Evolutionary conservation across 2,888 invertebrate genomes (phyloP).

Genomic region (Parthenolecanium corni): DNA sequence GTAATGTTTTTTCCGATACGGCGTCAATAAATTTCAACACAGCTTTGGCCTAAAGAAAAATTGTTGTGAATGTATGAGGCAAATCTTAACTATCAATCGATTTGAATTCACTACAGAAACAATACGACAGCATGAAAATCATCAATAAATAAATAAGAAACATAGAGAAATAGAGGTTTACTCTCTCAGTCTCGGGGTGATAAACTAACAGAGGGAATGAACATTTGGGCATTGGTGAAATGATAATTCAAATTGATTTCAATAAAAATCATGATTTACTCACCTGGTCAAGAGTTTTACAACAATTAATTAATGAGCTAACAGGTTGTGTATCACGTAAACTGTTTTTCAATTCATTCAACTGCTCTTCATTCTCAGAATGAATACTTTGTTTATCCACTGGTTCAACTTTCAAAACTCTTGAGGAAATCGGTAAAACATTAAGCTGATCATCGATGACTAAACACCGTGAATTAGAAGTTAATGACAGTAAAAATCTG

Average conservation of each 20-base stretch:
- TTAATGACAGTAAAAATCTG: slow-evolving; percentile 73
- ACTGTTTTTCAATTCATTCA: slow-evolving; percentile 66
- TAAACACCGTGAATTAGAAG: slow-evolving; percentile 74
- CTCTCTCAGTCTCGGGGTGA: no score
- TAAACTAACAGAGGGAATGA: no score
- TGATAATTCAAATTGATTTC: no score
- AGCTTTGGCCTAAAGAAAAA: slow-evolving; percentile 55
- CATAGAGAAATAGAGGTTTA: no score
- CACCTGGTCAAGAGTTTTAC: slow-evolving; percentile 82
- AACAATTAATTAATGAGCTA: slow-evolving; percentile 73
- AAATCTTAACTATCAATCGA: no score
- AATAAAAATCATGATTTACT: not conserved
- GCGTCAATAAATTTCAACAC: slow-evolving; percentile 88
- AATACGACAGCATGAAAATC: no score
- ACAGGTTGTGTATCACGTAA: slow-evolving; percentile 85
- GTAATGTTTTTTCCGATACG: slow-evolving; percentile 77
- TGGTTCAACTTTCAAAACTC: slow-evolving; percentile 63
- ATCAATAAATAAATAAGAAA: no score
- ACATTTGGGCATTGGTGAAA: no score
- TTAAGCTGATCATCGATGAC: slow-evolving; percentile 90
- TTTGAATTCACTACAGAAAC: no score
- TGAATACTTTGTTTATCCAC: slow-evolving; percentile 46
- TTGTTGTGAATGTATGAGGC: slow-evolving; percentile 7
- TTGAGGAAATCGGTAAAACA: slow-evolving; percentile 80
- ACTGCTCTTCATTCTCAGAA: slow-evolving; percentile 46